Percentiles rank a stretch among this genome's conserved stretches.
Evolutionary conservation across 2,888 invertebrate species (phyloP).

Genomic region (Pterostichus niger): DNA sequence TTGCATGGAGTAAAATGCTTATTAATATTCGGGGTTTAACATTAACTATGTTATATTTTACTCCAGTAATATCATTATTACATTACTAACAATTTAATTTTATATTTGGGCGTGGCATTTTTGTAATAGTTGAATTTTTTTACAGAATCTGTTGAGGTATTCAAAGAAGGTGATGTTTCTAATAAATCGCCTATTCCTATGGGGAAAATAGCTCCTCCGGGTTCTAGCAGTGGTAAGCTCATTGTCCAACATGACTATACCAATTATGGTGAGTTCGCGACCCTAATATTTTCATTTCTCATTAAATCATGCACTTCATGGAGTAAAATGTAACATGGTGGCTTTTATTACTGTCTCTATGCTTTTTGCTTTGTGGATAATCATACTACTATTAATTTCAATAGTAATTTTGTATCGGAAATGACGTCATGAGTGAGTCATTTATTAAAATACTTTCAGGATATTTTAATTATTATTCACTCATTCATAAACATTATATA

Average conservation of each 20-base stretch:
- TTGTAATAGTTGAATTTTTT: conserved; percentile 10
- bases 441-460: background rate
- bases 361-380: background rate
- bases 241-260: conserved; percentile 63
- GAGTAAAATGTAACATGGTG: conserved; percentile 41
- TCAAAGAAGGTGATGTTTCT: conserved; percentile 7
- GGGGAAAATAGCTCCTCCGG: background rate
- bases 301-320: background rate
- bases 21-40: no score
- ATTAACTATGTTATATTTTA: conserved; percentile 3
- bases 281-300: conserved; percentile 1
- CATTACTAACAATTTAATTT: background rate
- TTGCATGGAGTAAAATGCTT: background rate
- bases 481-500: no score
- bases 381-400: background rate
- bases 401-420: background rate
- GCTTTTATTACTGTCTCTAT: background rate
- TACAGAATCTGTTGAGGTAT: conserved; percentile 27
- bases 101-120: conserved; percentile 17
- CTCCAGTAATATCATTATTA: background rate
- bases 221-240: conserved; percentile 55
- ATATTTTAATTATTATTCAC: background rate
- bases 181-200: conserved; percentile 14
- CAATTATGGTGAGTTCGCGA: conserved; percentile 62
- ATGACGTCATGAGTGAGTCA: conserved; percentile 18